A percentile compares a stretch with the other conserved stretches of the same genome.
phyloP scores from a whole-genome alignment of 2,113 vertebrate genomes.

The Nibea coibor region DNA sequence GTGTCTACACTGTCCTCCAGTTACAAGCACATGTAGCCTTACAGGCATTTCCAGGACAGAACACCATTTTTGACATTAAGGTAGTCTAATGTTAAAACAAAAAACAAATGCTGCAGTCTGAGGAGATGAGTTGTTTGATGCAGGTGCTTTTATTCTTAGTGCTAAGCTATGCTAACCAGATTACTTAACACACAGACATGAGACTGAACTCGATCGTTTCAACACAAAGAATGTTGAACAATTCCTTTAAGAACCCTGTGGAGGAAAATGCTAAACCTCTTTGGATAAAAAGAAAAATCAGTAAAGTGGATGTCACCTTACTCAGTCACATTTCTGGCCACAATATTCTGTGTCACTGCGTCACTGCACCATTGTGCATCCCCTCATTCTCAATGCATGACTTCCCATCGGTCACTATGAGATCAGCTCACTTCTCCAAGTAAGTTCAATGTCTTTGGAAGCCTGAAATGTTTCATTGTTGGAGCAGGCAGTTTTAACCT shows the following conservation, averaged over 20 bases:
- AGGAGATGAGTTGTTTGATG: no score
- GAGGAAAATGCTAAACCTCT: constrained; percentile 1
- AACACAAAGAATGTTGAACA: neutral
- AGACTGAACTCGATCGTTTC: neutral
- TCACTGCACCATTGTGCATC: constrained; percentile 64
- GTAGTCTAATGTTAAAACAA: no score
- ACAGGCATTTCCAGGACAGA: no score
- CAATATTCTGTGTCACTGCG: constrained; percentile 55
- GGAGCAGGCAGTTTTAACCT: constrained; percentile 72
- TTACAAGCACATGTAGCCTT: no score
- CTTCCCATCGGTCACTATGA: constrained; percentile 73
- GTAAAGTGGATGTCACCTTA: constrained; percentile 10
- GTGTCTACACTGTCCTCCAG: no score
- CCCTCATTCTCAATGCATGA: constrained; percentile 78
- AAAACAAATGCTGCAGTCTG: no score
- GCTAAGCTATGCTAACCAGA: neutral
- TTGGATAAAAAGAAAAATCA: neutral
- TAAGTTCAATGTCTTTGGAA: constrained; percentile 82
- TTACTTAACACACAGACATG: neutral
- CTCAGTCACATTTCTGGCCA: constrained; percentile 31
- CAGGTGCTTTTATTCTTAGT: no score
- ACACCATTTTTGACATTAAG: no score
- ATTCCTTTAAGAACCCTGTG: neutral
- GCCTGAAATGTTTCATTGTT: constrained; percentile 70
- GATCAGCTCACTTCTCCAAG: constrained; percentile 53